Evolutionary conservation across 2,888 invertebrate genomes (phyloP), one percentile per base, ranked within the genome.

Genomic region (Mechanitis mazaeus): DNA sequence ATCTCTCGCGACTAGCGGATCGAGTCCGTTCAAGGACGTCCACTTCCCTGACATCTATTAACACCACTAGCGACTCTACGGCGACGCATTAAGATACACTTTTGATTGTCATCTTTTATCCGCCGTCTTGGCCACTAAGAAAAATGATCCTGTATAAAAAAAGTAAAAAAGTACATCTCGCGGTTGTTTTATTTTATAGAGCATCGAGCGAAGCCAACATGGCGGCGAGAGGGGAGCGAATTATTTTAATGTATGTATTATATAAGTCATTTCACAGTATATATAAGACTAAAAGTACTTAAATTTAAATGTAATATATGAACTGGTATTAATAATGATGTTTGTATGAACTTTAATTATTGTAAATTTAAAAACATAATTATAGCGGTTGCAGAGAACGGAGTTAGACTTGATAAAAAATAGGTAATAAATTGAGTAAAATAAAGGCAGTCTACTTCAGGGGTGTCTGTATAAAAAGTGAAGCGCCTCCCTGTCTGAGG

Each of bases 1-100:
- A 83, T 87, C 87, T 87, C 87, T 87, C 87, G 84, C 77, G 80
- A 77, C 85, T 87, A 87, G 90, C 90, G 87, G 89, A 89, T 90
- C 90, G 87, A 84, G 89, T 90, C 89, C 89, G 85, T 87, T 83
- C 89, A 90, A 90, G 90, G 90, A 89, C 90, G 87, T 87, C 89
- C 87, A 87, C 84, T 89, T 78, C 73, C 61, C 59, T 69, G 71
- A 78, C 81, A 80, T 83, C 79, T 78, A 76, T 72, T 61, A 63
- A 66, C 64, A 64, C 64, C 64, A 67, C 69, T 63, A 66, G 72
- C 67, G 20, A 81, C 83, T 76, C 76, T 86, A 84, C 69, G 20
- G 0, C 50, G 9, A 66, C 38, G 31, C 2, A n/a, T 65, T 67
- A 85, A 75, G 72, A 64, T 58, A 67, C 61, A 79, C 67, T 76